Conservation (phyloP, 2,113 vertebrate species). For the Gymnocephalus cernua region DNA sequence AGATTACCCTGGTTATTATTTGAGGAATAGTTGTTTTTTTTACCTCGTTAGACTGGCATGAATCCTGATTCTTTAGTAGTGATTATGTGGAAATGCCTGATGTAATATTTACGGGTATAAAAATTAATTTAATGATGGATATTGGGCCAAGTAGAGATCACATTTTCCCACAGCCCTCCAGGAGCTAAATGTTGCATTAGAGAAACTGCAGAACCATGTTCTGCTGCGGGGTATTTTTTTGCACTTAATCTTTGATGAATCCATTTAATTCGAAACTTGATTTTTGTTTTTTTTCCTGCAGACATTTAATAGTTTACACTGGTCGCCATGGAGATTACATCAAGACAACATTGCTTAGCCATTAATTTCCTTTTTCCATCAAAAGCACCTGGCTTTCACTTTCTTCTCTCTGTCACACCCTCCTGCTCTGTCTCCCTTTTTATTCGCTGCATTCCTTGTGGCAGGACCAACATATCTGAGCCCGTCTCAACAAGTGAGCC, state of each 20-base stretch:
- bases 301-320: constrained; percentile 27
- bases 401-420: constrained; percentile 45
- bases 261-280: constrained; percentile 52
- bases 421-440: not conserved
- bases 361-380: constrained; percentile 59
- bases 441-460: constrained; percentile 46
- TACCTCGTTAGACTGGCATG: constrained; percentile 12
- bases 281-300: constrained; percentile 56
- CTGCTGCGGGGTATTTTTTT: constrained; percentile 44
- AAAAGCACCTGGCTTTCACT: constrained; percentile 47
- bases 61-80: constrained; percentile 36
- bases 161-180: constrained; percentile 41
- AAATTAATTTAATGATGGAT: constrained; percentile 39
- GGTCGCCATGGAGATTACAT: constrained; percentile 48
- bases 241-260: constrained; percentile 57
- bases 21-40: constrained; percentile 26
- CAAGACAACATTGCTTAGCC: constrained; percentile 39
- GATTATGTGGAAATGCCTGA: constrained; percentile 44
- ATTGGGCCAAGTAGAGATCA: constrained; percentile 22
- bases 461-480: constrained; percentile 61
- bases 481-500: constrained; percentile 62
- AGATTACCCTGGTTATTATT: constrained; percentile 22
- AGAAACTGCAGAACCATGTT: constrained; percentile 5
- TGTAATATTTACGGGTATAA: constrained; percentile 50
- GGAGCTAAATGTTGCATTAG: constrained; percentile 29